These are phyloP conservation scores for Kryptolebias marmoratus DNA, from an alignment of 2,113 vertebrate species.

Conservation along the genomic window DNA sequence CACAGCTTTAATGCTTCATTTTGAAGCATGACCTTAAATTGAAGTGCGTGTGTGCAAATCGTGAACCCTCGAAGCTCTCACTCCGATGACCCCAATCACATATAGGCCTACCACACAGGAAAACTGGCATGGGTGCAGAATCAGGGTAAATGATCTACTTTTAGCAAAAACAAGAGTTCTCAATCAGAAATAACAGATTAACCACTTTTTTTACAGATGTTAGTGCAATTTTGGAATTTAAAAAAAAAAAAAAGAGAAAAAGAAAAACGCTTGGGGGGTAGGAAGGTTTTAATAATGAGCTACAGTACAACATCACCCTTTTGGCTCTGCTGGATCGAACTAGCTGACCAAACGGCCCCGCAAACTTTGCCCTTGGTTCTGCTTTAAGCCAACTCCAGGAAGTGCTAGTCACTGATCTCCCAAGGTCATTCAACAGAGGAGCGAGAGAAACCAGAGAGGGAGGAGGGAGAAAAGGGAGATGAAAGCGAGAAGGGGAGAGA, in stretches of 20 bases:
- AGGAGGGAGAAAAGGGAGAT: slow-evolving; percentile 45
- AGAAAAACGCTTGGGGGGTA: not conserved
- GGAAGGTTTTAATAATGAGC: slow-evolving; percentile 23
- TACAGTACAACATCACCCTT: slow-evolving; percentile 40
- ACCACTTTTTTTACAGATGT: slow-evolving; percentile 53
- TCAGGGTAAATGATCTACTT: slow-evolving; percentile 80
- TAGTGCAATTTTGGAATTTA: slow-evolving; percentile 20
- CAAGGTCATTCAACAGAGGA: slow-evolving; percentile 91
- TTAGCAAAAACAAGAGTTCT: slow-evolving; percentile 58
- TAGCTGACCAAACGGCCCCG: slow-evolving; percentile 35
- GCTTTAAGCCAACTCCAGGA: slow-evolving; percentile 81
- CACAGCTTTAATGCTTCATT: not conserved
- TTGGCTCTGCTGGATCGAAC: slow-evolving; percentile 22
- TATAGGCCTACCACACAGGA: slow-evolving; percentile 33
- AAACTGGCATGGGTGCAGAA: slow-evolving; percentile 48
- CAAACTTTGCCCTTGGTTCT: slow-evolving; percentile 92
- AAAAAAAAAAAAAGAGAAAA: not conserved
- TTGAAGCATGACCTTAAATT: slow-evolving; percentile 17
- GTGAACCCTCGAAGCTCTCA: slow-evolving; percentile 20
- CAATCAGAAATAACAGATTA: slow-evolving; percentile 78
- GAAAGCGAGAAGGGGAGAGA: slow-evolving; percentile 50
- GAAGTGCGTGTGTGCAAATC: slow-evolving; percentile 17
- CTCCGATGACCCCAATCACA: slow-evolving; percentile 39
- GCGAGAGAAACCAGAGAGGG: slow-evolving; percentile 70
- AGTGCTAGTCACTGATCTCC: slow-evolving; percentile 82